Evolutionary conservation across 2,113 vertebrate species (phyloP).

Genomic region (Haplochromis vanheusdeni): DNA sequence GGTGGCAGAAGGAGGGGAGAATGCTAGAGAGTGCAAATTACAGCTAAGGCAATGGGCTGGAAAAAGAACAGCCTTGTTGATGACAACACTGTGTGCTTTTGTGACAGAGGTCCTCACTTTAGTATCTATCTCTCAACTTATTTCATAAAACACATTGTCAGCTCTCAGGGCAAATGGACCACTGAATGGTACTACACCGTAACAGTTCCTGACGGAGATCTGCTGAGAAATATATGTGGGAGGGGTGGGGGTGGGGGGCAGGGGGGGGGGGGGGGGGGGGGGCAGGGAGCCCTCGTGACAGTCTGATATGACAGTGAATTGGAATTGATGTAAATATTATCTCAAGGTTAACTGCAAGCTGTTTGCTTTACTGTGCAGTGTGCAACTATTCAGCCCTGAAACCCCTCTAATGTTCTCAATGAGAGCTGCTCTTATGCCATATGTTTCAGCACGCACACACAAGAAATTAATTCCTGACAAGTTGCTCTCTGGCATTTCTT

Average conservation of each 20-base stretch:
- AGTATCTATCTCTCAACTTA: conserved; percentile 38
- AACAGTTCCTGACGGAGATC: conserved; percentile 12
- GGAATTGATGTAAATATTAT: conserved; percentile 30
- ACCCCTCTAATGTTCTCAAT: not conserved
- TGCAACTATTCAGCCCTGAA: conserved; percentile 4
- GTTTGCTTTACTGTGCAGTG: not conserved
- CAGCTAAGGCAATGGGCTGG: conserved; percentile 45
- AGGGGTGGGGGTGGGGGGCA: not conserved
- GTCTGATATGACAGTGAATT: not conserved
- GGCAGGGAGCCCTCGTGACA: not conserved
- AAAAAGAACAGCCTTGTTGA: conserved; percentile 49
- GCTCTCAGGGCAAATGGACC: conserved; percentile 21
- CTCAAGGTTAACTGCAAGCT: conserved; percentile 22
- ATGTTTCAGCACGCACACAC: not conserved
- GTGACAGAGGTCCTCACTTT: conserved; percentile 33
- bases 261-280: not conserved
- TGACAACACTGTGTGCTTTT: conserved; percentile 31
- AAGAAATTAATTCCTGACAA: conserved; percentile 41
- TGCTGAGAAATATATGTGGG: not conserved
- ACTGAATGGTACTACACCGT: not conserved
- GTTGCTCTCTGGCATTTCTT: conserved; percentile 37
- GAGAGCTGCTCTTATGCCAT: not conserved
- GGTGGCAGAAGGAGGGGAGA: not conserved
- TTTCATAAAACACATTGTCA: conserved; percentile 36
- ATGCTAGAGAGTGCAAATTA: conserved; percentile 36